Evolutionary conservation across 2,797 vertebrate species (phyloP).

Genomic region (Pristis pectinata): DNA sequence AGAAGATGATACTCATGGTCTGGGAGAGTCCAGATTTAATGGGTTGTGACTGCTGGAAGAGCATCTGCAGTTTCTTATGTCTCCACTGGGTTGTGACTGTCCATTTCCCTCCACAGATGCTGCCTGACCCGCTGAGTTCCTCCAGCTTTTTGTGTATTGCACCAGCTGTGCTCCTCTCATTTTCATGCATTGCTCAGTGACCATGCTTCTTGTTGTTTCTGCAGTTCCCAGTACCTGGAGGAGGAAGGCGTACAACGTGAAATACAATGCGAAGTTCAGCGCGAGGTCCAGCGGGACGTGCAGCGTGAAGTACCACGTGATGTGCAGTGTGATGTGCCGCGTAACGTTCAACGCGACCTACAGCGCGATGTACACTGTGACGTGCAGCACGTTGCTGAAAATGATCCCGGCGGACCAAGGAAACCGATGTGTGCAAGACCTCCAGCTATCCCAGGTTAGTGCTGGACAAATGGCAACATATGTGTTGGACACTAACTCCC

Average conservation of each 20-base stretch:
- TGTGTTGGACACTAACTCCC: background rate
- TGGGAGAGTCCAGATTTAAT: background rate
- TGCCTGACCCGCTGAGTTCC: too few species aligned
- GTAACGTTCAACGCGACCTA: background rate
- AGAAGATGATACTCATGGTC: background rate
- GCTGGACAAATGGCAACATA: background rate
- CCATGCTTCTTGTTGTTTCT: background rate
- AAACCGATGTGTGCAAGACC: background rate
- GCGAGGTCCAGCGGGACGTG: background rate
- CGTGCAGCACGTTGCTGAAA: background rate
- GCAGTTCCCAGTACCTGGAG: conserved; percentile 29
- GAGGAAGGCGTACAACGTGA: conserved; percentile 8
- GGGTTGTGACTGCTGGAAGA: background rate
- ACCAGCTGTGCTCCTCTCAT: too few species aligned
- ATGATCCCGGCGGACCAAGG: background rate
- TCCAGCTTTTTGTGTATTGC: too few species aligned
- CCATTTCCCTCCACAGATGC: too few species aligned
- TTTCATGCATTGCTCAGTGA: background rate
- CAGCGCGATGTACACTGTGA: background rate
- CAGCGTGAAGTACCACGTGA: background rate
- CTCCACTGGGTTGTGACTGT: too few species aligned
- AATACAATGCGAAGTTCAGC: background rate
- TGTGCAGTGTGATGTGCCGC: background rate
- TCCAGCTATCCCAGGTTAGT: conserved; percentile 24
- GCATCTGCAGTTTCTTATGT: too few species aligned